These are phyloP conservation scores for Phyllotreta cruciferae DNA, from an alignment of 2,888 invertebrate genomes.

Conservation along the genomic window DNA sequence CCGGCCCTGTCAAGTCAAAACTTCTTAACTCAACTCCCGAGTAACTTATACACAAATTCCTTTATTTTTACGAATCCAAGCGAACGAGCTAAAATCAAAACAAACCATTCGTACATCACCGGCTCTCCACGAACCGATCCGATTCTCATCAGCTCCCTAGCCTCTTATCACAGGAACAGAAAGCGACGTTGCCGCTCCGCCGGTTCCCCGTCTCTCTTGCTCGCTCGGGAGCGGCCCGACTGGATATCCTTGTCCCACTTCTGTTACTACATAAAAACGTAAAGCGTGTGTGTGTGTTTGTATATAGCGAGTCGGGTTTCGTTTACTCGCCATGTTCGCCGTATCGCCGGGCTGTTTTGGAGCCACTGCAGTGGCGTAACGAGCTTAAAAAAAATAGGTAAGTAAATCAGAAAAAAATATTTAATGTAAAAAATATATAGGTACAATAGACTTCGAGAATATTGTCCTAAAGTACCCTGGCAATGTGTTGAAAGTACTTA, in stretches of 20 bases:
- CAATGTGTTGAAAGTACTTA: too few relatives aligned
- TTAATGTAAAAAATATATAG: too few relatives aligned
- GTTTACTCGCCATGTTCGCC: slow-evolving; percentile 24
- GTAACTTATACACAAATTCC: too few relatives aligned
- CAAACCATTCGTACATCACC: slow-evolving; percentile 9
- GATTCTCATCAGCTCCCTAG: slow-evolving; percentile 25
- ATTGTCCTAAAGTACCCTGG: too few relatives aligned
- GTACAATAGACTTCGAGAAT: too few relatives aligned
- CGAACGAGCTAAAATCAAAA: too few relatives aligned
- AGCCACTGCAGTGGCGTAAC: slow-evolving; percentile 24
- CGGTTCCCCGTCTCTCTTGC: slow-evolving; percentile 29
- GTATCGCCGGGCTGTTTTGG: slow-evolving; percentile 36
- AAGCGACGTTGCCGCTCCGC: slow-evolving; percentile 40
- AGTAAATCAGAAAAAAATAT: too few relatives aligned
- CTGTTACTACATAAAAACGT: slow-evolving; percentile 22
- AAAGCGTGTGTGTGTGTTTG: neutral
- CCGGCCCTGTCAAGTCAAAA: too few relatives aligned
- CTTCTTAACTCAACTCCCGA: too few relatives aligned
- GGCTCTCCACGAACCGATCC: slow-evolving; percentile 37
- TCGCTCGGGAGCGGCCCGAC: slow-evolving; percentile 19
- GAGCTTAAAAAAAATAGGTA: neutral
- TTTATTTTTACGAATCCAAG: too few relatives aligned
- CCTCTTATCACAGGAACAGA: slow-evolving; percentile 31
- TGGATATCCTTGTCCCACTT: slow-evolving; percentile 29
- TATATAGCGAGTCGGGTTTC: slow-evolving; percentile 30